Evolutionary conservation across 2,888 invertebrate genomes (phyloP).

Genomic region (Mellilla xanthometata): DNA sequence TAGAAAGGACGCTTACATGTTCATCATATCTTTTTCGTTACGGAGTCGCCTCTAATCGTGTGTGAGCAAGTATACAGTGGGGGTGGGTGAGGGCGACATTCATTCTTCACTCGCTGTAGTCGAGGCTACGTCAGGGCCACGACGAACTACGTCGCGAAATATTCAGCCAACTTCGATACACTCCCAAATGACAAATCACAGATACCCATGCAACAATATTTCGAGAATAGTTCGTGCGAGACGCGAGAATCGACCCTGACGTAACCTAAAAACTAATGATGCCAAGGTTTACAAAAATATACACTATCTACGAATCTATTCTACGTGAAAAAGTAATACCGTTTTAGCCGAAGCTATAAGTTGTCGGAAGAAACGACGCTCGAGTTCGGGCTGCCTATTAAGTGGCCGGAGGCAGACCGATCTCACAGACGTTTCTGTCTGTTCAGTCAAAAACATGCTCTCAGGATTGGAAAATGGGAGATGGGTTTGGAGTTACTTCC

Average conservation of each 20-base stretch:
- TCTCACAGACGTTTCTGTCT: constrained; percentile 33
- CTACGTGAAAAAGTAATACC: constrained; percentile 51
- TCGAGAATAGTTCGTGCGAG: constrained; percentile 45
- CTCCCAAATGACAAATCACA: constrained; percentile 36
- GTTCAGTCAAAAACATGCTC: constrained; percentile 52
- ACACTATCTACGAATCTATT: constrained; percentile 32
- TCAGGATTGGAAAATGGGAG: constrained; percentile 35
- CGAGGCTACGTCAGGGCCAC: constrained; percentile 43
- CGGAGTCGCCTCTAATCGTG: constrained; percentile 77
- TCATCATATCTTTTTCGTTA: constrained; percentile 24
- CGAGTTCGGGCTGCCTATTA: constrained; percentile 46
- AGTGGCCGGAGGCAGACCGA: constrained; percentile 73
- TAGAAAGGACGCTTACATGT: constrained; percentile 66
- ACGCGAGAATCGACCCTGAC: constrained; percentile 66
- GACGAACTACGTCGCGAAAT: constrained; percentile 40
- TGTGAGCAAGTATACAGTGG: no score
- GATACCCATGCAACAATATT: constrained; percentile 35
- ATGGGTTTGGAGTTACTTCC: constrained; percentile 49
- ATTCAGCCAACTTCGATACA: constrained; percentile 32
- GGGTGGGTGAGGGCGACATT: constrained; percentile 57
- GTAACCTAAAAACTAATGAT: constrained; percentile 38
- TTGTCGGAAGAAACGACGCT: constrained; percentile 38
- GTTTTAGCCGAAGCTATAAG: constrained; percentile 29
- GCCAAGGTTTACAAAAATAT: constrained; percentile 65
- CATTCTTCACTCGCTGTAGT: constrained; percentile 52